phyloP scores from a whole-genome alignment of 2,113 vertebrate genomes.

The Pangasianodon hypophthalmus region DNA sequence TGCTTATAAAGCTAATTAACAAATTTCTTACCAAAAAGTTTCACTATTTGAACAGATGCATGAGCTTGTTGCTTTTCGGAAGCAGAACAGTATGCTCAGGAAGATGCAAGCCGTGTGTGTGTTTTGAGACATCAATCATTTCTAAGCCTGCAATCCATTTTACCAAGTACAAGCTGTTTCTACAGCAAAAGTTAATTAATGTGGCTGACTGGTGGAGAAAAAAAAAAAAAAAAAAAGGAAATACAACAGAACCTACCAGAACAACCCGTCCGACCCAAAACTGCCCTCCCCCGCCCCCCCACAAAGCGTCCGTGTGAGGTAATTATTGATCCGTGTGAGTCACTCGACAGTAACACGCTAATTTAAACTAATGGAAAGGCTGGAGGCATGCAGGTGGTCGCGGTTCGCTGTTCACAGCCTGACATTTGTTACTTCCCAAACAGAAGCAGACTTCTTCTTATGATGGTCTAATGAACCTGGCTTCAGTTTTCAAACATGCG shows the following conservation, averaged over 20 bases:
- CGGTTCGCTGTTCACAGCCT: slow-evolving; percentile 37
- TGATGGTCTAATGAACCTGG: slow-evolving; percentile 74
- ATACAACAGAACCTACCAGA: not conserved
- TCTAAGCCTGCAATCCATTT: slow-evolving; percentile 35
- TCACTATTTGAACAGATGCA: not conserved
- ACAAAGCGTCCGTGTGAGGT: slow-evolving; percentile 1
- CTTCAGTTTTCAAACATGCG: slow-evolving; percentile 60
- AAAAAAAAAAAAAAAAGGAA: slow-evolving; percentile 11
- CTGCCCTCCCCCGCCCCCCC: not conserved
- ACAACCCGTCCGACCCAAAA: not conserved
- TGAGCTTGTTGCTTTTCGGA: slow-evolving; percentile 10
- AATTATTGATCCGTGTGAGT: slow-evolving; percentile 49
- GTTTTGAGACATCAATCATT: slow-evolving; percentile 55
- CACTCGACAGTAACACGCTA: slow-evolving; percentile 55
- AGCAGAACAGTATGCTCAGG: slow-evolving; percentile 14
- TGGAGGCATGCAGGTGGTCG: slow-evolving; percentile 44
- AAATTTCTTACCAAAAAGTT: not conserved
- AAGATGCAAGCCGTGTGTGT: slow-evolving; percentile 7
- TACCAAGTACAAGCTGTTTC: slow-evolving; percentile 26
- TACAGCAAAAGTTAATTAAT: slow-evolving; percentile 49
- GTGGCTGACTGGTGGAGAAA: not conserved
- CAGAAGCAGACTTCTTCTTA: slow-evolving; percentile 57
- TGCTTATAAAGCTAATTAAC: not conserved
- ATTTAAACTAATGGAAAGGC: slow-evolving; percentile 61
- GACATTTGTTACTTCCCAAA: slow-evolving; percentile 41